A percentile compares a stretch with the other conserved stretches of the same genome.
phyloP scores from a whole-genome alignment of 1,140 invertebrate genomes.

The Dendroctonus valens region DNA sequence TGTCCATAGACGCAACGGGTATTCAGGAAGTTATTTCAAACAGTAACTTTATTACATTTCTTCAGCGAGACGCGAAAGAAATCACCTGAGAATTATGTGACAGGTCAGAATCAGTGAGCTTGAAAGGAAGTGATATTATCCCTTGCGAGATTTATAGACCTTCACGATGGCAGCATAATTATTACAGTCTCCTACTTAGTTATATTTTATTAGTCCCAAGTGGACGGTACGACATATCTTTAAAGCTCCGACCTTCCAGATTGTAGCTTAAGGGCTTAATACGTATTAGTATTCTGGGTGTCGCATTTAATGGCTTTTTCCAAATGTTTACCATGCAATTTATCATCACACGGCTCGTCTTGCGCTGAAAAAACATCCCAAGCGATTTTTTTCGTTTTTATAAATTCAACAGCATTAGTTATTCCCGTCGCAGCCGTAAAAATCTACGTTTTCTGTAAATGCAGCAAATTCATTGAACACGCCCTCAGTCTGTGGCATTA shows the following conservation, averaged over 20 bases:
- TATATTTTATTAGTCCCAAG: conserved; percentile 26
- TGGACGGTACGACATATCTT: conserved; percentile 9
- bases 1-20: not conserved
- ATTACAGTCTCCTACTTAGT: conserved; percentile 27
- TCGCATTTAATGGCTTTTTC: too few species aligned
- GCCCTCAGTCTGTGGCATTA: too few species aligned
- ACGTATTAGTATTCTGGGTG: too few species aligned
- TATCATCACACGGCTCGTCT: too few species aligned
- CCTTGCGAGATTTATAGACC: conserved; percentile 23
- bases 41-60: conserved; percentile 18
- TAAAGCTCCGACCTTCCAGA: too few species aligned
- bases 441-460: too few species aligned
- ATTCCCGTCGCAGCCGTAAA: too few species aligned
- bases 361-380: not conserved
- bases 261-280: too few species aligned
- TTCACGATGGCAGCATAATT: conserved; percentile 26
- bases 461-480: too few species aligned
- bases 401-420: too few species aligned
- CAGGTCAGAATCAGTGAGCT: conserved; percentile 29
- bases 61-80: conserved; percentile 15
- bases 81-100: conserved; percentile 30
- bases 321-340: too few species aligned
- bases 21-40: conserved; percentile 13
- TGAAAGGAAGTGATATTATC: conserved; percentile 32
- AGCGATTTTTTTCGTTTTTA: not conserved